A percentile compares a stretch with the other conserved stretches of the same genome.
Evolutionary conservation across 2,113 vertebrate genomes (phyloP).

Genomic region (Vulpes lagopus): DNA sequence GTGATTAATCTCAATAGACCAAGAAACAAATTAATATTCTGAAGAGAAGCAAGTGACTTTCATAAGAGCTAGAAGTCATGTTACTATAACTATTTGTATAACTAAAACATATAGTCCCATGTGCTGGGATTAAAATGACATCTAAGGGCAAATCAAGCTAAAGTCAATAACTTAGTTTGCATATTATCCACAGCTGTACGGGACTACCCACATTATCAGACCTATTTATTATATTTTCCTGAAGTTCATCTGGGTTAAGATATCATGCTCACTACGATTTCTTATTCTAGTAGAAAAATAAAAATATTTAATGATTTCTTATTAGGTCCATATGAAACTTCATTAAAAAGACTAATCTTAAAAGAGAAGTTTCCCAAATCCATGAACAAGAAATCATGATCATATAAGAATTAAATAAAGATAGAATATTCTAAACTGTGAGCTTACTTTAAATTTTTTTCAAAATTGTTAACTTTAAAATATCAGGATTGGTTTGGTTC

Average conservation of each 20-base stretch:
- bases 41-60: not conserved
- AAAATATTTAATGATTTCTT: not conserved
- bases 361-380: not conserved
- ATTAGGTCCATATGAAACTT: not conserved
- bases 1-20: constrained; percentile 68
- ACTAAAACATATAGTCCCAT: not conserved
- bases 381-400: not conserved
- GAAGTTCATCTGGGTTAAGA: not conserved
- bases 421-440: not conserved
- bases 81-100: not conserved
- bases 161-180: not conserved
- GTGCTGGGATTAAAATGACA: not conserved
- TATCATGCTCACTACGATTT: constrained; percentile 53
- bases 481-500: not conserved
- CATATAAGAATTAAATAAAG: not conserved
- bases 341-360: not conserved
- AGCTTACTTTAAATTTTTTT: not conserved
- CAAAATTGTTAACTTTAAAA: not conserved
- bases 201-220: not conserved
- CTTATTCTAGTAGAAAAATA: constrained; percentile 45
- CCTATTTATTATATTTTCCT: not conserved
- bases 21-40: constrained; percentile 23
- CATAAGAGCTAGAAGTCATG: not conserved
- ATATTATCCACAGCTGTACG: not conserved
- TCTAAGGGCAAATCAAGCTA: not conserved